phyloP scores from a whole-genome alignment of 2,888 invertebrate species.

The Cyrtodaria siliqua region DNA sequence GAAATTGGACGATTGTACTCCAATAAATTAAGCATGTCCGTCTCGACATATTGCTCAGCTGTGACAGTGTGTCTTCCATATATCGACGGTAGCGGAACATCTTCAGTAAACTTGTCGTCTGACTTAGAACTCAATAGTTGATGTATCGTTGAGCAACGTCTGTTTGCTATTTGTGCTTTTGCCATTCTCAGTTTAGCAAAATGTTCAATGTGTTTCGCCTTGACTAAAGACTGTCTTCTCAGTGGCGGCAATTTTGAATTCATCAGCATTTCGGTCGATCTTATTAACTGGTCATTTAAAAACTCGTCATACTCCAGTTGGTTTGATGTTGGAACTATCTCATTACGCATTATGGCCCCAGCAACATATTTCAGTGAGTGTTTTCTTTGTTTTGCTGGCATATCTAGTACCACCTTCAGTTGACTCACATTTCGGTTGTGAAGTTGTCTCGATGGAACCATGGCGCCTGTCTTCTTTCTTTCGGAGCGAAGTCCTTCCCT shows the following conservation, averaged over 20 bases:
- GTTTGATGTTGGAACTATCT: slow-evolving; percentile 31
- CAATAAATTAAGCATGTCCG: too few species aligned
- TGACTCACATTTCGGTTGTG: slow-evolving; percentile 48
- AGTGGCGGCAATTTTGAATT: slow-evolving; percentile 27
- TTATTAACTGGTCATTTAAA: slow-evolving; percentile 25
- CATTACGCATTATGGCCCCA: slow-evolving; percentile 46
- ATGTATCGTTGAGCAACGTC: too few species aligned
- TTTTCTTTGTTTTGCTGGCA: slow-evolving; percentile 29
- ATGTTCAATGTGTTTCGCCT: slow-evolving; percentile 8
- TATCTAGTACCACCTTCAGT: slow-evolving; percentile 39
- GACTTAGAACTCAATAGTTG: too few species aligned
- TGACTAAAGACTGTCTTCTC: slow-evolving; percentile 19
- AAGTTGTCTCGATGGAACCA: slow-evolving; percentile 19
- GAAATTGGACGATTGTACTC: too few species aligned
- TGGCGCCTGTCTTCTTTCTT: neutral
- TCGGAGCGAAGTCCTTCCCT: neutral
- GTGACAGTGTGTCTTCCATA: too few species aligned
- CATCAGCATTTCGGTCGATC: slow-evolving; percentile 2
- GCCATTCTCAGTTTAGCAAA: neutral
- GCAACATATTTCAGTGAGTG: slow-evolving; percentile 42
- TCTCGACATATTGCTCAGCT: too few species aligned
- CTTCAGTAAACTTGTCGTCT: too few species aligned
- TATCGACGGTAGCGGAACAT: too few species aligned
- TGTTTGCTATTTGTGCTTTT: neutral
- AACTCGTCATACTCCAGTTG: slow-evolving; percentile 43